A percentile compares a stretch with the other conserved stretches of the same genome.
Conservation (phyloP, 2,888 invertebrate species). For the Cyrtodaria siliqua region DNA sequence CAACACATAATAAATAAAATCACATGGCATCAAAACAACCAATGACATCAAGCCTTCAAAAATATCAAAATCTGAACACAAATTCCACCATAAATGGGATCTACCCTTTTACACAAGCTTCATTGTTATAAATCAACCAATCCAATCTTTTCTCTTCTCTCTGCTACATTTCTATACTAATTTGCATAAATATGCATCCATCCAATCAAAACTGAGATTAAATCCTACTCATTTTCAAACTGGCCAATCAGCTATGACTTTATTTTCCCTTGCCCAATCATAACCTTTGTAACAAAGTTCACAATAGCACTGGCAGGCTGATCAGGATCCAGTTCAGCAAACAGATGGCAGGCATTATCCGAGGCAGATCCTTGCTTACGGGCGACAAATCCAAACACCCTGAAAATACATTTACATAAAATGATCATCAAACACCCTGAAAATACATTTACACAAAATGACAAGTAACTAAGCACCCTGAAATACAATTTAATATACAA, state of each 20-base stretch:
- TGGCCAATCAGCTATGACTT: slow-evolving; percentile 70
- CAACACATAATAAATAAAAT: slow-evolving; percentile 60
- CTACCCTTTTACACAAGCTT: not conserved
- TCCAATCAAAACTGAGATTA: slow-evolving; percentile 21
- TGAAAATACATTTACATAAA: slow-evolving; percentile 55
- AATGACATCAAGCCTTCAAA: slow-evolving; percentile 32
- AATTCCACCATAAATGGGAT: slow-evolving; percentile 1
- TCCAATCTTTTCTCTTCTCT: not conserved
- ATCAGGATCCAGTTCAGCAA: slow-evolving; percentile 97
- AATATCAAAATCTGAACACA: slow-evolving; percentile 50
- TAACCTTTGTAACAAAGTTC: slow-evolving; percentile 87
- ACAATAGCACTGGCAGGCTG: slow-evolving; percentile 98
- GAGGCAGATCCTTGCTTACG: slow-evolving; percentile 93
- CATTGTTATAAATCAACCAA: slow-evolving; percentile 12
- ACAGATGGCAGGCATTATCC: slow-evolving; percentile 99
- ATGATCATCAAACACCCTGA: slow-evolving; percentile 91
- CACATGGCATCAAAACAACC: slow-evolving; percentile 36
- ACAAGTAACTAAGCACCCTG: slow-evolving; percentile 91
- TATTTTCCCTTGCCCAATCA: slow-evolving; percentile 83
- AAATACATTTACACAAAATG: slow-evolving; percentile 25
- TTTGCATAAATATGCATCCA: slow-evolving; percentile 13
- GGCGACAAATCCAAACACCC: slow-evolving; percentile 98
- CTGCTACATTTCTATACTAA: not conserved
- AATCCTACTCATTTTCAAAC: slow-evolving; percentile 3
- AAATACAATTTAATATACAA: no score